Evolutionary conservation across 2,797 vertebrate species (phyloP), one percentile per base, ranked within the genome.

Genomic region (Heliangelus exortis): DNA sequence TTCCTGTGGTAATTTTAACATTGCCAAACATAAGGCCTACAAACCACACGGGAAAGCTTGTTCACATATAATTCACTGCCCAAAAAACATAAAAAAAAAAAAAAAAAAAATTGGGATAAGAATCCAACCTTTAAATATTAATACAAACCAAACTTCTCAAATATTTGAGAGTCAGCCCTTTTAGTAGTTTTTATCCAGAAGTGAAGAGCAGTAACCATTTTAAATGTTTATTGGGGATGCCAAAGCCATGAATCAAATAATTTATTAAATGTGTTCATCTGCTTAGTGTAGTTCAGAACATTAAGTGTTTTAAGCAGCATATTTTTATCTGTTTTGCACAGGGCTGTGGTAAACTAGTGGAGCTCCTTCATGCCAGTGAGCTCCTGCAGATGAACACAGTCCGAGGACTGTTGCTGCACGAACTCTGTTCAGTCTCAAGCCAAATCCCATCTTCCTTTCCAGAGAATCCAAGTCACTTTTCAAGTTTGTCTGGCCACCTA

Each of bases 71-170:
- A 93, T 93, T 93, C 95, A 61, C 76, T 97, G 87, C 94, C 94
- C 93, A 82, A 85, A 93, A 97, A 95, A 14, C 39, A 41, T 41
- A 11, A 39, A 66, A 93, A 97, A 91, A 82, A 39, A 66, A 93
- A 97, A 91, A 82, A 94, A 87, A 95, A 97, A 75, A 84, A 93
- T 97, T 97, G 92, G 96, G 94, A 54, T 96, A 96, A 97, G 92
- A 50, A 93, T 95, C 66, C 90, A 95, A 73, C 22, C 66, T 92
- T 91, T 92, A 92, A 92, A 86, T 26, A 41, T 62, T 92, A 90
- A 81, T 87, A 59, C 55, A 90, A 94, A 91, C 87, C 87, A 94
- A 96, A 69, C 85, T 66, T 90, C 87, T 95, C 73, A 95, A 94
- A 78, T 95, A 93, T 93, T 95, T 92, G 73, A 73, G 68, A 91